Conservation (phyloP, 1,140 invertebrate species). For the Drosophila pseudoobscura region DNA sequence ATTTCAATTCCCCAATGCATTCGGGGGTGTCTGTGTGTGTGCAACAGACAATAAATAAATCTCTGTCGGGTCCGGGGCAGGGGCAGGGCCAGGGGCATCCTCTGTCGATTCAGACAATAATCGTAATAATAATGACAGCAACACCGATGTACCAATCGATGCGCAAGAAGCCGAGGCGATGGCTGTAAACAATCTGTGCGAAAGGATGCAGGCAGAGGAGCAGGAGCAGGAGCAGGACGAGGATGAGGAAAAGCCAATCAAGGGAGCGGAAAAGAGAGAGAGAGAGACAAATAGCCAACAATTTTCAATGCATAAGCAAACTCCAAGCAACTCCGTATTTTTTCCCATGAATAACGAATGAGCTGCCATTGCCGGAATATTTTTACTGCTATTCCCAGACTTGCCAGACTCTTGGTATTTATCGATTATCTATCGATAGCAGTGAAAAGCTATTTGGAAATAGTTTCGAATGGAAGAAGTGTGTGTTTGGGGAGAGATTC, state of each 20-base stretch:
- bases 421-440: no score
- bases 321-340: constrained; percentile 23
- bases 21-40: not conserved
- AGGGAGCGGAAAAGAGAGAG: not conserved
- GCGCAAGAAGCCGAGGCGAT: constrained; percentile 11
- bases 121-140: constrained; percentile 44
- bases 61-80: not conserved
- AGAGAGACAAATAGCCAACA: constrained; percentile 2
- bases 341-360: constrained; percentile 38
- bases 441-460: no score
- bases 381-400: constrained; percentile 24
- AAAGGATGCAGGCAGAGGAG: not conserved
- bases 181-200: constrained; percentile 24
- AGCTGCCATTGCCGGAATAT: constrained; percentile 9
- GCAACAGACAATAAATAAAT: no score
- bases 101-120: constrained; percentile 29
- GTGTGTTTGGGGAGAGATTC: no score
- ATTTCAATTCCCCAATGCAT: constrained; percentile 25
- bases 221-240: no score
- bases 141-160: not conserved
- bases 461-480: no score
- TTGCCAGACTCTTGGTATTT: constrained; percentile 6
- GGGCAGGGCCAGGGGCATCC: not conserved
- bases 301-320: constrained; percentile 36
- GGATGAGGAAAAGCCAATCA: not conserved